These are phyloP conservation scores for Didymodactylos carnosus DNA, from an alignment of 2,888 invertebrate genomes.

Conservation along the genomic window DNA sequence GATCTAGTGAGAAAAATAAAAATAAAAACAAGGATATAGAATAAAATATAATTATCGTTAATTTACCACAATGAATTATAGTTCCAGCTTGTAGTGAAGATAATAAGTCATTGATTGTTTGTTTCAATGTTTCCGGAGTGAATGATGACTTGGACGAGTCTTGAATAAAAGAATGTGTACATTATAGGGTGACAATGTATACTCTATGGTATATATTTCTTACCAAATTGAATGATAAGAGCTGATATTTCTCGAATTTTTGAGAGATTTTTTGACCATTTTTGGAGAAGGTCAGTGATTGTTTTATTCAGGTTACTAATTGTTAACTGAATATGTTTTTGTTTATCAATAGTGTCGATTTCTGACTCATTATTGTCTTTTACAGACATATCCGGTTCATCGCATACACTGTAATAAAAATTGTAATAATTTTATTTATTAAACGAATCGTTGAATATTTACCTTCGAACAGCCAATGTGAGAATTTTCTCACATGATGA, in stretches of 20 bases:
- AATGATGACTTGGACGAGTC: neutral
- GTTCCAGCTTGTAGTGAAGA: neutral
- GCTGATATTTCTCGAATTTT: neutral
- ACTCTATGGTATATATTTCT: too few species aligned
- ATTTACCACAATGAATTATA: neutral
- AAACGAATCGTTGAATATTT: neutral
- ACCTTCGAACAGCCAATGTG: neutral
- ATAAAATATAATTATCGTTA: neutral
- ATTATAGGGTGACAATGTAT: too few species aligned
- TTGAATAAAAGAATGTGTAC: neutral
- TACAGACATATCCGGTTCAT: neutral
- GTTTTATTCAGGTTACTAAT: neutral
- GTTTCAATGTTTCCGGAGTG: neutral
- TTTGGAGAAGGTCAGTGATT: neutral
- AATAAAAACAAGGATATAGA: neutral
- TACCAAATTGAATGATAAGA: slow-evolving; percentile 5
- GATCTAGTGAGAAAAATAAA: slow-evolving; percentile 23
- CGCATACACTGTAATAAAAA: neutral
- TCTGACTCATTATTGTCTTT: neutral
- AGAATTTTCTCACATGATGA: neutral
- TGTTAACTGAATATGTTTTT: neutral
- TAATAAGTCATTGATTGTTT: neutral
- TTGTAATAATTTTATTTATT: neutral
- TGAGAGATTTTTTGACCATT: neutral
- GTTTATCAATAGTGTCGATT: too few species aligned